Conservation (phyloP, 1,140 invertebrate species). For the Drosophila asahinai region DNA sequence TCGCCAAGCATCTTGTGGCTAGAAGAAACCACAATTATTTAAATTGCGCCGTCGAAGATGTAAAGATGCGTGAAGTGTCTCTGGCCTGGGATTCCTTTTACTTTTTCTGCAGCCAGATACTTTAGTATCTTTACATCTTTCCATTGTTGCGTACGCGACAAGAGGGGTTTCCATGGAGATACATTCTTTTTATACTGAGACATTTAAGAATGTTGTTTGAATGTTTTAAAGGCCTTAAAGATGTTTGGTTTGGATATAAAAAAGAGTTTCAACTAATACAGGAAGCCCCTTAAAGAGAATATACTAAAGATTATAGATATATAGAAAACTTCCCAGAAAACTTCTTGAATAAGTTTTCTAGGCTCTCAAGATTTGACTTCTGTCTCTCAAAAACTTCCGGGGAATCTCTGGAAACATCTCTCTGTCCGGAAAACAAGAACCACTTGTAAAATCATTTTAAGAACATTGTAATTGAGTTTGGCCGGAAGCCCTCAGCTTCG, state of each 20-base stretch:
- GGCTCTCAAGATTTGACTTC: conserved; percentile 1
- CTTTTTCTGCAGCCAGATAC: conserved; percentile 51
- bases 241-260: neutral
- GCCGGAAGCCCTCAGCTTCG: neutral
- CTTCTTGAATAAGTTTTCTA: neutral
- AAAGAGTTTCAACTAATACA: too few species aligned
- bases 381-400: neutral
- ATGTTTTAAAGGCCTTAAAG: neutral
- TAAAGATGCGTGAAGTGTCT: conserved; percentile 59
- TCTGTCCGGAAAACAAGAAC: neutral
- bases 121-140: conserved; percentile 48
- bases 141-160: conserved; percentile 33
- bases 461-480: conserved; percentile 57
- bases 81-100: conserved; percentile 58
- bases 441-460: conserved; percentile 28
- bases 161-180: conserved; percentile 13
- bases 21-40: conserved; percentile 81
- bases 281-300: neutral
- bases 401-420: neutral
- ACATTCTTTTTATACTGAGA: neutral
- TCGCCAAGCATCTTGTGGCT: conserved; percentile 39
- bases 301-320: neutral
- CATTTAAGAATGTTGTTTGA: neutral
- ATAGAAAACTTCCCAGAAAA: neutral
- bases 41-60: conserved; percentile 62